These are phyloP conservation scores for Phylloscopus collybita DNA, from an alignment of 2,797 vertebrate genomes.

Conservation along the genomic window DNA sequence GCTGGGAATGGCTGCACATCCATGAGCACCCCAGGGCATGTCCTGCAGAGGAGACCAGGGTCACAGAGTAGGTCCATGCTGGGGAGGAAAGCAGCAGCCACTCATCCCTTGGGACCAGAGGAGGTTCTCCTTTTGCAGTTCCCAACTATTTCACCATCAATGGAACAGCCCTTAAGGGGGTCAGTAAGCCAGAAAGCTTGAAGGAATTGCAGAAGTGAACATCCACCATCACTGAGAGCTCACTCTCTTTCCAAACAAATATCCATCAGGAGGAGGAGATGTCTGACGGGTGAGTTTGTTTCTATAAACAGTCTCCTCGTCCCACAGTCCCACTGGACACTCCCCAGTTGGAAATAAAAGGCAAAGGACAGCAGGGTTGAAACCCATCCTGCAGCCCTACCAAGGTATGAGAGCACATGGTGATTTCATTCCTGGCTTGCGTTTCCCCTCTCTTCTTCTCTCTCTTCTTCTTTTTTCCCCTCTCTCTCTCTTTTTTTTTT, in stretches of 20 bases:
- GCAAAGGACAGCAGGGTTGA: neutral
- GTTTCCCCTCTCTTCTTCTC: too few species aligned
- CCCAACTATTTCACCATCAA: neutral
- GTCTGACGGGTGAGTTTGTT: neutral
- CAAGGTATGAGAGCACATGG: neutral
- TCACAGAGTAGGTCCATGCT: neutral
- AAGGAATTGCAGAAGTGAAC: neutral
- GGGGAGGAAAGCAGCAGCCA: neutral
- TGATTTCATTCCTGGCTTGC: neutral
- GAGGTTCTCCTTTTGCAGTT: neutral
- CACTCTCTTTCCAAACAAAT: neutral
- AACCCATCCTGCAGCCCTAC: neutral
- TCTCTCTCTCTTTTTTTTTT: too few species aligned
- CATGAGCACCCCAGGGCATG: neutral
- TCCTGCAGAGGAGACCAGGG: neutral
- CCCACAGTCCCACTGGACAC: neutral
- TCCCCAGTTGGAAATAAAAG: neutral
- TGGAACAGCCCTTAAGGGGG: neutral
- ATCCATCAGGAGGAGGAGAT: neutral
- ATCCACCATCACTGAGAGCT: neutral
- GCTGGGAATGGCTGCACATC: neutral
- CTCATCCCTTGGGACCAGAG: fast-evolving
- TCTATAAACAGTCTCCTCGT: neutral
- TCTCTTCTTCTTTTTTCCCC: neutral
- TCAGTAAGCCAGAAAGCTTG: neutral